Evolutionary conservation across 2,113 vertebrate genomes (phyloP).

Genomic region (Mus pahari): DNA sequence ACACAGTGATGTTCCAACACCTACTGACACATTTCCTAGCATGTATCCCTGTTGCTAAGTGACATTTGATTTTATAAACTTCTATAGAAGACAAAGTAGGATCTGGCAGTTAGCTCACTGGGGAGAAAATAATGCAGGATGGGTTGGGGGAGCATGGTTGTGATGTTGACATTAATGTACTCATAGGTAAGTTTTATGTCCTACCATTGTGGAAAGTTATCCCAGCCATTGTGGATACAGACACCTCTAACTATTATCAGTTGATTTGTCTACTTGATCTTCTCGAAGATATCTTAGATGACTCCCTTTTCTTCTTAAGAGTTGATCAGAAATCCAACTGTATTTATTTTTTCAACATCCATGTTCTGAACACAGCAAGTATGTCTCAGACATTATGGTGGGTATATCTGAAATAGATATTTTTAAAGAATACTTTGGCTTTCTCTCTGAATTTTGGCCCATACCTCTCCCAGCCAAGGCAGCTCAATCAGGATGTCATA

Average conservation of each 20-base stretch:
- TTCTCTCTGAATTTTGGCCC: neutral
- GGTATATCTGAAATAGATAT: conserved; percentile 6
- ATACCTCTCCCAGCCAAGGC: neutral
- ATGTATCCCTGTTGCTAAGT: neutral
- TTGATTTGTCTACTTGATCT: conserved; percentile 30
- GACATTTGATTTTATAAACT: conserved; percentile 3
- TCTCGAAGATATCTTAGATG: conserved; percentile 42
- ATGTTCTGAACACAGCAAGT: conserved; percentile 18
- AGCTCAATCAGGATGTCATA: neutral
- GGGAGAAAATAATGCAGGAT: conserved; percentile 1
- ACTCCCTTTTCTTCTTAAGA: conserved; percentile 22
- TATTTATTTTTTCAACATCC: conserved; percentile 15
- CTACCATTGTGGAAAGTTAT: neutral
- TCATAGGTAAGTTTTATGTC: neutral
- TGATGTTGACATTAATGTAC: neutral
- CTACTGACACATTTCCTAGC: neutral
- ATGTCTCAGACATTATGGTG: neutral
- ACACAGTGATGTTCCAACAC: neutral
- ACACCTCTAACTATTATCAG: conserved; percentile 2
- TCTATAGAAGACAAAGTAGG: neutral
- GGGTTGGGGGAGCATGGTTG: neutral
- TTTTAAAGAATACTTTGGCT: conserved; percentile 27
- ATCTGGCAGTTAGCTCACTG: neutral
- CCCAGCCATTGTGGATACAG: conserved; percentile 9
- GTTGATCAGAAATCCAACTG: conserved; percentile 16